Conservation (phyloP, 2,797 vertebrate species). For the Brachymystax lenok region DNA sequence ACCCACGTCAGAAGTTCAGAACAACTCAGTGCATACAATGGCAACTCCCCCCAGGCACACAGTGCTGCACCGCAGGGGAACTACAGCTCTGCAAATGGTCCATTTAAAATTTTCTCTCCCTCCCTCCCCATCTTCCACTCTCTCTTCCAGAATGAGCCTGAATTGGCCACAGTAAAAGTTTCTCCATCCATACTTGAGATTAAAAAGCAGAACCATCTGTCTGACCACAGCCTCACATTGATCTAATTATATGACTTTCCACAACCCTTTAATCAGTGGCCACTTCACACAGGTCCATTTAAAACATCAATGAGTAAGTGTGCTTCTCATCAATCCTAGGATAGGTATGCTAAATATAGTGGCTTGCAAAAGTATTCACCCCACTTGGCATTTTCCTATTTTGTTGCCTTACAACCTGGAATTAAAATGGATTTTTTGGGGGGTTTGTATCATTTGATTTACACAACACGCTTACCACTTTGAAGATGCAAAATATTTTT, state of each 20-base stretch:
- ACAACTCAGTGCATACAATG: no score
- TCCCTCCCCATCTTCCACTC: neutral
- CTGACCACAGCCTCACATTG: neutral
- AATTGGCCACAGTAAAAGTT: neutral
- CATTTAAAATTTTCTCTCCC: neutral
- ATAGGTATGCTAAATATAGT: no score
- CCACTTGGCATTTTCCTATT: no score
- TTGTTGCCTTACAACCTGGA: no score
- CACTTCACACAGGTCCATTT: neutral
- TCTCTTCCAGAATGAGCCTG: neutral
- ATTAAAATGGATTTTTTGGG: no score
- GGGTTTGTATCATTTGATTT: no score
- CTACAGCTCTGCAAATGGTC: no score
- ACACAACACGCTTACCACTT: no score
- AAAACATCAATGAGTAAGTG: neutral
- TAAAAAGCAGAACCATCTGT: neutral
- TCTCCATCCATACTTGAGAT: neutral
- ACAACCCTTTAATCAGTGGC: neutral
- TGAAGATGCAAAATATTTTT: no score
- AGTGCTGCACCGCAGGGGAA: neutral
- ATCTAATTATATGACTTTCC: neutral
- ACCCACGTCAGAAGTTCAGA: no score
- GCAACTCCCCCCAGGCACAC: neutral
- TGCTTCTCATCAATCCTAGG: no score
- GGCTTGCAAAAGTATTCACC: no score